A percentile compares a stretch with the other conserved stretches of the same genome.
These are phyloP conservation scores for Manis crassicaudata DNA, from an alignment of 2,797 vertebrate genomes.

Conservation along the genomic window DNA sequence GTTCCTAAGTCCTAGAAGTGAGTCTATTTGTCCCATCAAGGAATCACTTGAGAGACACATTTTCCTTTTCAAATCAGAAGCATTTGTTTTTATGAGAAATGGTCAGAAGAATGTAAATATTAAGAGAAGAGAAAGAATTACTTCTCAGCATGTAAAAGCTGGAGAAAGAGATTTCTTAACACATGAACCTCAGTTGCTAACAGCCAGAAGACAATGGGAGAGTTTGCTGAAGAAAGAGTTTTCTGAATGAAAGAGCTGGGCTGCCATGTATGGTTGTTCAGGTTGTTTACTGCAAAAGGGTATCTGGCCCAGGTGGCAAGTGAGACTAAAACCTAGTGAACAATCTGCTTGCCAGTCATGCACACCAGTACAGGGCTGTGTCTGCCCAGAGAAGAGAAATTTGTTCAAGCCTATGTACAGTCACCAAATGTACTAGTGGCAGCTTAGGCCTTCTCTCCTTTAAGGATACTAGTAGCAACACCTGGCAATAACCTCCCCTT, in stretches of 20 bases:
- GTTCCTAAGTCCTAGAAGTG: neutral
- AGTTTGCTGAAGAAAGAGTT: neutral
- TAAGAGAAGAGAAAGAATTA: constrained; percentile 40
- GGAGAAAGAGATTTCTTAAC: neutral
- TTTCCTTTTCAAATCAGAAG: neutral
- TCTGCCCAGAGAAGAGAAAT: neutral
- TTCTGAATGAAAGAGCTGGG: neutral
- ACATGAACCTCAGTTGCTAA: neutral
- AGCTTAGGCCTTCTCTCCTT: neutral
- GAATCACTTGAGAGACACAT: neutral
- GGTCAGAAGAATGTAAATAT: constrained; percentile 21
- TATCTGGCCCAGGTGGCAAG: neutral
- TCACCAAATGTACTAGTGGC: neutral
- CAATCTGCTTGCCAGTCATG: neutral
- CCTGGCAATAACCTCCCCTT: neutral
- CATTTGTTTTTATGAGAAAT: constrained; percentile 31
- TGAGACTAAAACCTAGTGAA: neutral
- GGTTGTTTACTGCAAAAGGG: neutral
- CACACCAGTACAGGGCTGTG: too few relatives aligned
- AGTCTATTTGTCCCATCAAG: neutral
- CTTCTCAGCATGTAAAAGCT: neutral
- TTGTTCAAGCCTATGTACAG: neutral
- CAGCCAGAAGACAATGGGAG: neutral
- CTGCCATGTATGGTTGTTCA: accelerated
- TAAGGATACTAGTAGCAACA: neutral